Conservation (phyloP, 1,140 invertebrate species). For the Diachasmimorpha longicaudata region DNA sequence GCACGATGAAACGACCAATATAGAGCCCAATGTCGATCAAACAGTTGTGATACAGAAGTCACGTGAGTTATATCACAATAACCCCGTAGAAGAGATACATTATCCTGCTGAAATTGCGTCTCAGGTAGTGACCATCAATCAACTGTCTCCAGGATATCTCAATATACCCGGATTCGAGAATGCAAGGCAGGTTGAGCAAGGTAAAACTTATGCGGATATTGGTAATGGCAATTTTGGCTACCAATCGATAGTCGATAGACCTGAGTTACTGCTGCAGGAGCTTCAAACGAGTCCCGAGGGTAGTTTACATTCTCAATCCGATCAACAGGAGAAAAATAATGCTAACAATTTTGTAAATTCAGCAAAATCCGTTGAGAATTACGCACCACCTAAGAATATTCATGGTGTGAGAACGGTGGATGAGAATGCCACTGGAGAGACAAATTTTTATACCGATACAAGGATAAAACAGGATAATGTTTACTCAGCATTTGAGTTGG, state of each 20-base stretch:
- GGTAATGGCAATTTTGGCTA: slow-evolving; percentile 2
- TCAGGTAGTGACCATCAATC: slow-evolving; percentile 32
- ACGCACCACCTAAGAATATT: not conserved
- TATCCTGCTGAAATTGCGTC: slow-evolving; percentile 40
- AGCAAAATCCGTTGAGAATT: not conserved
- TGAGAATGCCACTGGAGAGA: not conserved
- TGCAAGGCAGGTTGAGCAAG: not conserved
- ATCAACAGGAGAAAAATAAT: slow-evolving; percentile 1
- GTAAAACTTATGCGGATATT: not conserved
- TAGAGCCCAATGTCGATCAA: slow-evolving; percentile 16
- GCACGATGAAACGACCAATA: not conserved
- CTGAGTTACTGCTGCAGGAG: slow-evolving; percentile 13
- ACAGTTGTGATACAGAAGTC: slow-evolving; percentile 56
- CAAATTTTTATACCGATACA: not conserved
- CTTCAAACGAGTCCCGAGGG: slow-evolving; percentile 12
- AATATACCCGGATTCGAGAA: not conserved
- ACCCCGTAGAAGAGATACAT: slow-evolving; percentile 52
- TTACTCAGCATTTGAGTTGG: not conserved
- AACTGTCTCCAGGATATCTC: slow-evolving; percentile 11
- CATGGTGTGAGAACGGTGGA: not conserved
- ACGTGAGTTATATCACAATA: slow-evolving; percentile 50
- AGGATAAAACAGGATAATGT: not conserved
- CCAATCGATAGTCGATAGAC: slow-evolving; percentile 4
- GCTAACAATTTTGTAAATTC: slow-evolving; percentile 10
- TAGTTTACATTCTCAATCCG: not conserved